Base-by-base conservation (phyloP, 2,797 vertebrate species). In the Leptodon cayanensis region DNA sequence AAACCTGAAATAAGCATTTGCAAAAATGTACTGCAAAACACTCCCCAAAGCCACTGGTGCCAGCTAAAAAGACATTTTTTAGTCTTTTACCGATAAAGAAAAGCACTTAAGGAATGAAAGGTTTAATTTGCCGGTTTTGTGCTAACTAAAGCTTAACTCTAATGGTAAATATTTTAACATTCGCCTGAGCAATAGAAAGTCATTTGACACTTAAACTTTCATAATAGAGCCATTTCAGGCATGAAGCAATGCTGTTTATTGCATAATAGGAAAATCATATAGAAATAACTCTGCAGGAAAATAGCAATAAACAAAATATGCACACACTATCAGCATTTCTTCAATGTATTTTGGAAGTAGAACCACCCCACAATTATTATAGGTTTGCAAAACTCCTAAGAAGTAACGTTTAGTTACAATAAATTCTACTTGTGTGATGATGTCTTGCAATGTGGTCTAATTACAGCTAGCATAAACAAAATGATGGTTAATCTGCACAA, bases 391-490 rank as follows among this genome's bases (percentile, higher is more conserved):
- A 91, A 92, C 70, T 92, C 67, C 50, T 92, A 62, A 89, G 93
- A 91, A 70, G 21, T 35, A 85, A 76, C 79, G 44, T 54, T 91
- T 89, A 92, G 21, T 54, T 92, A 57, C 78, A 92, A 72, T 26
- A 59, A 50, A 84, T 20, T 76, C 20, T 84, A 25, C 89, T 89
- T 88, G 40, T 29, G 44, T 47, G 40, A 65, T 63, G 74, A 24
- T 66, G 69, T 61, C 69, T 58, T 80, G 65, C 74, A 77, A 62
- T 49, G 65, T 29, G 85, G 59, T 95, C 25, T 93, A 96, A 92
- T 93, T 97, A 55, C 86, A 94, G 28, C 31, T 79, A 77, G 6
- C 31, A 78, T 94, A 93, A 96, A 96, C 87, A 89, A 58, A 85
- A 58, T 4, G 46, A 28, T 82, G 66, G 83, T 79, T 95, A 93